Base-by-base conservation (phyloP, 2,888 invertebrate genomes). In the Mythimna albipuncta region DNA sequence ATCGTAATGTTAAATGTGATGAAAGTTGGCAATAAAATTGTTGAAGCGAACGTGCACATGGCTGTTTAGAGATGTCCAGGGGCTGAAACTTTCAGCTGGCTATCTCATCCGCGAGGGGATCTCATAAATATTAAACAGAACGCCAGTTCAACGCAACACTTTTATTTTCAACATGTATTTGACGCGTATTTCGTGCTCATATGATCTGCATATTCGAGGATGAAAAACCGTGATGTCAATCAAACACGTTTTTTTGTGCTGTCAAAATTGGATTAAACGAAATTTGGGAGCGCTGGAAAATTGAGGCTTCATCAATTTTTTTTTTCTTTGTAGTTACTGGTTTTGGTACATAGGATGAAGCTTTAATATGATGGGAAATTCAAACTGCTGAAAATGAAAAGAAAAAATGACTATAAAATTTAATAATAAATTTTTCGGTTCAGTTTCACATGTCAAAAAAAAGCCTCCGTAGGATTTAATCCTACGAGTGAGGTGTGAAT, bases 101-200 rank as follows among this genome's bases (percentile, higher is more conserved):
- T 85, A 91, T 91, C 91, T 89, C 88, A 86, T 82, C 76, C 85
- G 80, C 82, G 72, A 76, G 77, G 83, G 77, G 82, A 83, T 74
- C 88, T 91, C 92, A 92, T 92, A 92, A 91, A 92, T 92, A 92
- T 92, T 91, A 89, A 92, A 90, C 88, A 89, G 88, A 79, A 89
- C 88, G 87, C 84, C 88, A 86, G 89, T 89, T 87, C 85, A 85
- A 82, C 86, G 69, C 83, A 69, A 85, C 87, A 84, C 84, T 90
- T 90, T 91, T 91, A 90, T 91, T 91, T 89, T 78, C 80, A 85
- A 90, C 67, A 11, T 82, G 61, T 75, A 79, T 81, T 81, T 82
- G 82, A 74, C 69, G 66, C 64, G 71, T 89, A 86, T 90, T 82
- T 72, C 41, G 85, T 87, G 89, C 86, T 78, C 72, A 83, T 79